phyloP scores from a whole-genome alignment of 2,888 invertebrate genomes.

The Malachius bipustulatus region DNA sequence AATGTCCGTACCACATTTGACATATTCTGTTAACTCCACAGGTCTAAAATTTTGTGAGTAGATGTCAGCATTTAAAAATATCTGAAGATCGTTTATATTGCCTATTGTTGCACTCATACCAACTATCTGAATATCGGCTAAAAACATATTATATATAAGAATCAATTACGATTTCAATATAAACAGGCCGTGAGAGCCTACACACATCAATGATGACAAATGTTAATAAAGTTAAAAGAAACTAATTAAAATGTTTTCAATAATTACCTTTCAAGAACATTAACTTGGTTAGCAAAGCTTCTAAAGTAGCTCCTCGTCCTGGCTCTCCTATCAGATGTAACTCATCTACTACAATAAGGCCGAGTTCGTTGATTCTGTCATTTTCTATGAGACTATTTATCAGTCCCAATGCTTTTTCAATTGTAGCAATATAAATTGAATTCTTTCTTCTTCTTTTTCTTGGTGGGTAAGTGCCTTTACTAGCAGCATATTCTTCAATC shows the following conservation, averaged over 20 bases:
- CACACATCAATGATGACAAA: too few relatives aligned
- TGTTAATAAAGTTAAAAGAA: too few relatives aligned
- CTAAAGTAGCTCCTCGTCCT: constrained; percentile 74
- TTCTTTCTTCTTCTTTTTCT: constrained; percentile 60
- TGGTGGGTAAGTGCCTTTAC: constrained; percentile 74
- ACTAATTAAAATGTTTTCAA: too few relatives aligned
- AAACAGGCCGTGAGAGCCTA: too few relatives aligned
- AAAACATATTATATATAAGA: too few relatives aligned
- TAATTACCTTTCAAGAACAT: constrained; percentile 53
- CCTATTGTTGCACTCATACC: constrained; percentile 98
- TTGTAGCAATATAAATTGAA: constrained; percentile 82
- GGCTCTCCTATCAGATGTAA: constrained; percentile 84
- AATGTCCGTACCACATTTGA: constrained; percentile 57
- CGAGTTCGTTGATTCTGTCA: constrained; percentile 61
- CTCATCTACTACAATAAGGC: constrained; percentile 80
- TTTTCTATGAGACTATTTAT: constrained; percentile 75
- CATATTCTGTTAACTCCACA: constrained; percentile 69
- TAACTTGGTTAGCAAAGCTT: constrained; percentile 71
- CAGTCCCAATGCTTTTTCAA: constrained; percentile 84
- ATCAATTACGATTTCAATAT: too few relatives aligned
- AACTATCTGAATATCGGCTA: constrained; percentile 68
- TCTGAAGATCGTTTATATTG: constrained; percentile 69
- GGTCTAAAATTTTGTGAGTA: constrained; percentile 83
- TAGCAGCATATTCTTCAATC: constrained; percentile 91
- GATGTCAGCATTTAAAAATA: constrained; percentile 69